Conservation (phyloP, 1,140 invertebrate genomes). For the Scaptodrosophila lebanonensis region DNA sequence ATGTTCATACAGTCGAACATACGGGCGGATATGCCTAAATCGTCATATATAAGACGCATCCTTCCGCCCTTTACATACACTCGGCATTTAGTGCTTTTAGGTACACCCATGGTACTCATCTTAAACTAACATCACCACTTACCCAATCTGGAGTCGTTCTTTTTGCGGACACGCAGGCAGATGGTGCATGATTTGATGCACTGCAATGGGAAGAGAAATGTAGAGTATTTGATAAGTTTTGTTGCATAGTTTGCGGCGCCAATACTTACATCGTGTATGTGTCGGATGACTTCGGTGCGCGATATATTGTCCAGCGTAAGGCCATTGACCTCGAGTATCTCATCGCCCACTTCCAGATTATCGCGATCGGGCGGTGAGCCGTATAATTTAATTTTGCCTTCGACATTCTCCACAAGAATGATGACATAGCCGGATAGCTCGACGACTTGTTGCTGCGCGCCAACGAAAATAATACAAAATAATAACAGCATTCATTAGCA, state of each 20-base stretch:
- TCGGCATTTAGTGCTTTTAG: too few species aligned
- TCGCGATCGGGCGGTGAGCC: conserved; percentile 97
- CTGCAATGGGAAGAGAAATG: conserved; percentile 78
- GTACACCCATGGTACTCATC: too few species aligned
- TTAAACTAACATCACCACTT: too few species aligned
- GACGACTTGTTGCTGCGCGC: conserved; percentile 82
- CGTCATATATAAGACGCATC: too few species aligned
- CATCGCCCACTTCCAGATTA: conserved; percentile 94
- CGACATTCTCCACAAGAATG: conserved; percentile 94
- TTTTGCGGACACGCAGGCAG: conserved; percentile 92
- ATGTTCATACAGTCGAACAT: too few species aligned
- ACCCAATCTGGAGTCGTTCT: conserved; percentile 91
- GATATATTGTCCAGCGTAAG: conserved; percentile 91
- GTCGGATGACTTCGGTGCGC: conserved; percentile 92
- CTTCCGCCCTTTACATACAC: too few species aligned
- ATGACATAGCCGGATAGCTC: conserved; percentile 97
- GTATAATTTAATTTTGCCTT: conserved; percentile 95
- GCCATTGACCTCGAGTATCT: conserved; percentile 97
- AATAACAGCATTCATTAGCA: too few species aligned
- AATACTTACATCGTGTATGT: conserved; percentile 92
- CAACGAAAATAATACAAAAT: too few species aligned
- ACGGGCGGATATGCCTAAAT: too few species aligned
- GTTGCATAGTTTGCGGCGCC: too few species aligned
- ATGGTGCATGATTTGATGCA: conserved; percentile 96
- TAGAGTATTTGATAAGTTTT: not conserved